phyloP scores from a whole-genome alignment of 2,888 invertebrate genomes.

The Cotesia congregata region DNA sequence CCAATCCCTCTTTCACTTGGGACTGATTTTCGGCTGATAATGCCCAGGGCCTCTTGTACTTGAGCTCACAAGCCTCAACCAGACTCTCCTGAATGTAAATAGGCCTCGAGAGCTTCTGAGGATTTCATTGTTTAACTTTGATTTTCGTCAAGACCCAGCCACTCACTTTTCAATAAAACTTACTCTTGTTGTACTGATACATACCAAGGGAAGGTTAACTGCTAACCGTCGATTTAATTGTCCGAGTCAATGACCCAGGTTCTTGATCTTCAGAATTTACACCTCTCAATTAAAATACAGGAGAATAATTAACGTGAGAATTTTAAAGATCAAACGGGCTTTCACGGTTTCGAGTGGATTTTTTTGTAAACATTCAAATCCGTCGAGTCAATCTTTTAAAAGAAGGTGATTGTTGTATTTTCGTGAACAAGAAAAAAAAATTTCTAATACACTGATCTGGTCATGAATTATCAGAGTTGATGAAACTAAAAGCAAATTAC shows the following conservation, averaged over 20 bases:
- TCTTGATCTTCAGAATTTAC: not conserved
- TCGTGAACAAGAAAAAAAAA: too few relatives aligned
- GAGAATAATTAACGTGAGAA: not conserved
- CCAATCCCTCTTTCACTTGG: not conserved
- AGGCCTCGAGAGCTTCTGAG: not conserved
- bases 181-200: not conserved
- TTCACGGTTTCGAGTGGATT: too few relatives aligned
- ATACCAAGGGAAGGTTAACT: not conserved
- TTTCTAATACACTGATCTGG: too few relatives aligned
- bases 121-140: not conserved
- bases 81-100: too few relatives aligned
- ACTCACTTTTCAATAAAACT: conserved; percentile 1
- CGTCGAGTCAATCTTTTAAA: too few relatives aligned
- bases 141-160: not conserved
- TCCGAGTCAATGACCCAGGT: not conserved
- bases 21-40: not conserved
- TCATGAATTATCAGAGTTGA: too few relatives aligned
- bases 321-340: conserved; percentile 49
- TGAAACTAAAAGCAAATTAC: too few relatives aligned
- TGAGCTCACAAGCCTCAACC: too few relatives aligned
- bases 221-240: not conserved
- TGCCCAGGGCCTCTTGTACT: not conserved
- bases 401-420: too few relatives aligned
- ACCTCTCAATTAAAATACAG: not conserved
- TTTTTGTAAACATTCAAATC: too few relatives aligned